Evolutionary conservation across 2,113 vertebrate species (phyloP), one percentile per base, ranked within the genome.

Genomic region (Trichomycterus rosablanca): DNA sequence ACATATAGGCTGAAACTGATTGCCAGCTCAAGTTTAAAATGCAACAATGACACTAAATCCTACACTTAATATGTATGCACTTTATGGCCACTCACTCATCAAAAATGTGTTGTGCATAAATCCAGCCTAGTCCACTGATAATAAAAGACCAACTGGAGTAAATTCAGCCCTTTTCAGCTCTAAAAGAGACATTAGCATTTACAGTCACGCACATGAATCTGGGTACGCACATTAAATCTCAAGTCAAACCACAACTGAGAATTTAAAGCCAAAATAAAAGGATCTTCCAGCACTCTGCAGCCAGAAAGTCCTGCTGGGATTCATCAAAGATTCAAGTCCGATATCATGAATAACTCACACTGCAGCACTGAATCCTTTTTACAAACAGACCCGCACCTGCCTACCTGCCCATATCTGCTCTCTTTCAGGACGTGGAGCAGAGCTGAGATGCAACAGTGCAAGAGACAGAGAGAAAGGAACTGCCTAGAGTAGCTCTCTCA

Each of bases 101-200:
- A 50, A 53, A 45, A 20, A 51, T 23, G 37, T 20, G n/a, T 57
- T 57, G 45, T 58, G 58, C 63, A 66, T 63, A 67, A 58, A 67
- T 53, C 28, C 54, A 71, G 45, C 40, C 59, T 10, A 15, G 43
- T 19, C 34, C 6, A 59, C 59, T 32, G 60, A 59, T 48, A 43
- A 51, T 52, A 57, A 71, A 70, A 53, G 40, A 32, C 30, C 20
- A 40, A 58, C 40, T 46, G 63, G 63, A 63, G 60, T 44, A 63
- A 63, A 42, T 58, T 67, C 46, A 63, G 63, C 63, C 64, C 64
- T 72, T 72, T 50, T 58, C 14, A 48, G 26, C 48, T 26, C 23
- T 45, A 49, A 67, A 63, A 15, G 19, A 61, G 42, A 46, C 37
- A 34, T 51, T 26, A 46, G 23, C 51, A 53, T 56, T 58, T 22